A percentile compares a stretch with the other conserved stretches of the same genome.
These are phyloP conservation scores for Autographa pulchrina DNA, from an alignment of 2,888 invertebrate species.

Conservation along the genomic window DNA sequence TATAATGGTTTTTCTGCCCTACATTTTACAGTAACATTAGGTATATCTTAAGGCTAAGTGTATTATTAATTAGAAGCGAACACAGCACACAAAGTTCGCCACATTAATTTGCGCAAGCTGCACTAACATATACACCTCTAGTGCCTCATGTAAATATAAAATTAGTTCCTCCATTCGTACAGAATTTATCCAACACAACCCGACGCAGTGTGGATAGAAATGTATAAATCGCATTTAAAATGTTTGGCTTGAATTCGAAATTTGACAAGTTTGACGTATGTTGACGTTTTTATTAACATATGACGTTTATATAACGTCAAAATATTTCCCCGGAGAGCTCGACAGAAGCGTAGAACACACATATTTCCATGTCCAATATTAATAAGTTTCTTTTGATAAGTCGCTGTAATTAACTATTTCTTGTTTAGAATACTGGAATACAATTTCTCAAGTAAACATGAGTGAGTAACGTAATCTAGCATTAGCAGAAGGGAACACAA, in stretches of 20 bases:
- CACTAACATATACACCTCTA: conserved; percentile 4
- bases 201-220: not conserved
- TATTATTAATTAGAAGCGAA: conserved; percentile 2
- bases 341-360: not conserved
- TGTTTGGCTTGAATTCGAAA: not conserved
- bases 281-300: not conserved
- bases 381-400: too few species aligned
- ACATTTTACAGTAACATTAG: not conserved
- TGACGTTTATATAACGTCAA: not conserved
- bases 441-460: not conserved
- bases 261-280: not conserved
- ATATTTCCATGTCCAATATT: not conserved
- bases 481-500: not conserved
- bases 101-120: conserved; percentile 4
- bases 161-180: conserved; percentile 4
- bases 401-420: not conserved
- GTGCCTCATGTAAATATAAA: conserved; percentile 4
- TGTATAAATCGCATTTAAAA: not conserved
- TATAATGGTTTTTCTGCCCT: not conserved
- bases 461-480: not conserved
- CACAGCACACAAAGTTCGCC: conserved; percentile 4
- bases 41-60: conserved; percentile 3
- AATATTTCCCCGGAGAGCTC: not conserved
- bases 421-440: not conserved
- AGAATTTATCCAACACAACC: conserved; percentile 1